Evolutionary conservation across 2,888 invertebrate genomes (phyloP).

Genomic region (Lottia scabra): DNA sequence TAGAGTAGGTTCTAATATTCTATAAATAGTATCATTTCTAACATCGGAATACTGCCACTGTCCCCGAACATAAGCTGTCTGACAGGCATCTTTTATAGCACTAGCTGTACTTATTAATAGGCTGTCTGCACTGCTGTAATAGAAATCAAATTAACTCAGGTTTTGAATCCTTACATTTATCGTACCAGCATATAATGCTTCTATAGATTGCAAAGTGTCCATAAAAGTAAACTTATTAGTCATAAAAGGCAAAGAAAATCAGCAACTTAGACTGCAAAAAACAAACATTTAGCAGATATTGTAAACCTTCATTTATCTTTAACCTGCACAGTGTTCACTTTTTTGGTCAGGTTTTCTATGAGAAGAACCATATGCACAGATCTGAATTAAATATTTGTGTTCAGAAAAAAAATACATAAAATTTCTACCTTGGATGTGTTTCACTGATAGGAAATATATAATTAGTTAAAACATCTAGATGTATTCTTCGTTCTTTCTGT

Average conservation of each 20-base stretch:
- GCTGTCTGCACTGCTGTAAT: constrained; percentile 48
- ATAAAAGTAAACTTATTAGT: not conserved
- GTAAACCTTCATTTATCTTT: too few relatives aligned
- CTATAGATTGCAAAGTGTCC: not conserved
- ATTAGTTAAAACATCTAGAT: constrained; percentile 35
- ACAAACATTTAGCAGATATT: too few relatives aligned
- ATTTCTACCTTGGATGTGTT: constrained; percentile 39
- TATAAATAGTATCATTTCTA: constrained; percentile 79
- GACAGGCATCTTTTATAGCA: constrained; percentile 80
- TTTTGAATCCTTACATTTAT: not conserved
- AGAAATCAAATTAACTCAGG: not conserved
- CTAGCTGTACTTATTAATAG: constrained; percentile 71
- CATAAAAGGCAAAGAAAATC: not conserved
- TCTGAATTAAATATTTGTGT: too few relatives aligned
- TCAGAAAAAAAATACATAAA: not conserved
- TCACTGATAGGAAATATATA: constrained; percentile 52
- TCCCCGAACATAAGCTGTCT: constrained; percentile 82
- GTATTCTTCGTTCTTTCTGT: constrained; percentile 28
- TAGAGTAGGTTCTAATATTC: constrained; percentile 85
- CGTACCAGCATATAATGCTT: not conserved
- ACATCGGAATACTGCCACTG: constrained; percentile 81
- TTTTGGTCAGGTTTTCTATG: too few relatives aligned
- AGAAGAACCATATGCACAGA: too few relatives aligned
- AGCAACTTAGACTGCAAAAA: too few relatives aligned
- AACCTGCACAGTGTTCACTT: too few relatives aligned